Percentiles rank a stretch among this genome's conserved stretches.
Conservation (phyloP, 2,888 invertebrate genomes). For the Mactromeris polynyma region DNA sequence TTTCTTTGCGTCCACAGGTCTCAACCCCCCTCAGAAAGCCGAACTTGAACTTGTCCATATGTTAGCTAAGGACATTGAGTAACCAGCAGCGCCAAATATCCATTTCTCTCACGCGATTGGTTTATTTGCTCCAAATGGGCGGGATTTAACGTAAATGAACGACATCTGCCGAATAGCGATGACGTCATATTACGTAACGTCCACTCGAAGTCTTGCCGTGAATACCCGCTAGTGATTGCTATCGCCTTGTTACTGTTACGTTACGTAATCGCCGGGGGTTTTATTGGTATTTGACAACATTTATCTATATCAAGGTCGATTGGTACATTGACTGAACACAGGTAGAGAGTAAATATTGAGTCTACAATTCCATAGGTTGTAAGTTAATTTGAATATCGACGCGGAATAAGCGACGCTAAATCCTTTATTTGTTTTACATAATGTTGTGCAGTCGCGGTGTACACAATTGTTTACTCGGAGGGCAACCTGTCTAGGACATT, state of each 20-base stretch:
- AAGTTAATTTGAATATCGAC: slow-evolving; percentile 38
- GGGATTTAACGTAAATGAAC: slow-evolving; percentile 33
- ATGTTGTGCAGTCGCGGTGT: slow-evolving; percentile 5
- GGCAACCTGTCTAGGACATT: slow-evolving; percentile 24
- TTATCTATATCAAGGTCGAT: slow-evolving; percentile 51
- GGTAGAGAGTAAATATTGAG: slow-evolving; percentile 39
- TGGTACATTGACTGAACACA: slow-evolving; percentile 27
- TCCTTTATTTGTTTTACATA: slow-evolving; percentile 38
- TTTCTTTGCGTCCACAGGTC: background rate
- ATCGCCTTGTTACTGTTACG: slow-evolving; percentile 51
- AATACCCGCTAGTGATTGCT: slow-evolving; percentile 59
- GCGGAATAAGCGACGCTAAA: slow-evolving; percentile 13
- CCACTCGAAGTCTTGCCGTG: slow-evolving; percentile 45
- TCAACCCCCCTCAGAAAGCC: background rate
- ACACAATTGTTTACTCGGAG: background rate
- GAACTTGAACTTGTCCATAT: slow-evolving; percentile 28
- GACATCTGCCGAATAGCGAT: slow-evolving; percentile 52
- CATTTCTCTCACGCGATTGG: slow-evolving; percentile 43
- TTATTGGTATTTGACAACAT: slow-evolving; percentile 30
- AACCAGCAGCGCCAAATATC: slow-evolving; percentile 42
- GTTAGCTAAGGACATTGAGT: slow-evolving; percentile 61
- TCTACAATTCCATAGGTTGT: slow-evolving; percentile 19
- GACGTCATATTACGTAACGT: slow-evolving; percentile 59
- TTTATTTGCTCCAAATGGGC: background rate
- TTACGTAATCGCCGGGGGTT: slow-evolving; percentile 55